Evolutionary conservation across 2,888 invertebrate genomes (phyloP).

Genomic region (Plebejus anna): DNA sequence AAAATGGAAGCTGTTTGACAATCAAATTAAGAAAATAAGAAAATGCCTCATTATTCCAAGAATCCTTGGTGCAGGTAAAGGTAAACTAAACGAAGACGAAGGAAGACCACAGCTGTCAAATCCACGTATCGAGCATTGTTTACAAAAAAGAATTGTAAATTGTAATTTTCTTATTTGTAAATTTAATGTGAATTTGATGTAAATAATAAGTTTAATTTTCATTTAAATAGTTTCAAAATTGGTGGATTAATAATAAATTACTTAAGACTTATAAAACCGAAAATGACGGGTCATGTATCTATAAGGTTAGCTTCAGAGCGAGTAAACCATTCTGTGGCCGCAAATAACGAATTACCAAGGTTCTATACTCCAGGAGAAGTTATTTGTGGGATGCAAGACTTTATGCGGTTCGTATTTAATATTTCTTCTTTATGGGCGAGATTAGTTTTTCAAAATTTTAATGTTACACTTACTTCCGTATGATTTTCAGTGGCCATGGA

Average conservation of each 20-base stretch:
- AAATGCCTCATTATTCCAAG: too few species aligned
- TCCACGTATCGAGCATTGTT: neutral
- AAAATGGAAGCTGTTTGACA: too few species aligned
- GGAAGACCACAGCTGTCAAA: too few species aligned
- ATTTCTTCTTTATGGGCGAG: neutral
- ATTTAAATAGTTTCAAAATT: neutral
- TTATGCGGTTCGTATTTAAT: slow-evolving; percentile 83
- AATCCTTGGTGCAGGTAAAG: too few species aligned
- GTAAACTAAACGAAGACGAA: too few species aligned
- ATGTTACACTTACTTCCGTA: neutral
- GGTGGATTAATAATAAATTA: neutral
- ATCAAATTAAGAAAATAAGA: too few species aligned
- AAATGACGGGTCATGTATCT: slow-evolving; percentile 78
- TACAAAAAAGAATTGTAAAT: neutral
- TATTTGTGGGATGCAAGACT: slow-evolving; percentile 89
- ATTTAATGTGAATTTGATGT: neutral
- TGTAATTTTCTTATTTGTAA: neutral
- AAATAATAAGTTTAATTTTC: neutral
- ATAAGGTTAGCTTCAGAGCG: slow-evolving; percentile 83
- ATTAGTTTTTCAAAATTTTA: neutral
- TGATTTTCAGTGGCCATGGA: slow-evolving; percentile 91
- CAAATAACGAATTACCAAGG: slow-evolving; percentile 80
- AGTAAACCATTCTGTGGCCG: slow-evolving; percentile 79
- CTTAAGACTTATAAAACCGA: neutral
- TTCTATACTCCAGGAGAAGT: slow-evolving; percentile 93